Conservation (phyloP, 2,888 invertebrate genomes). For the Disparrhopalites patrizii region DNA sequence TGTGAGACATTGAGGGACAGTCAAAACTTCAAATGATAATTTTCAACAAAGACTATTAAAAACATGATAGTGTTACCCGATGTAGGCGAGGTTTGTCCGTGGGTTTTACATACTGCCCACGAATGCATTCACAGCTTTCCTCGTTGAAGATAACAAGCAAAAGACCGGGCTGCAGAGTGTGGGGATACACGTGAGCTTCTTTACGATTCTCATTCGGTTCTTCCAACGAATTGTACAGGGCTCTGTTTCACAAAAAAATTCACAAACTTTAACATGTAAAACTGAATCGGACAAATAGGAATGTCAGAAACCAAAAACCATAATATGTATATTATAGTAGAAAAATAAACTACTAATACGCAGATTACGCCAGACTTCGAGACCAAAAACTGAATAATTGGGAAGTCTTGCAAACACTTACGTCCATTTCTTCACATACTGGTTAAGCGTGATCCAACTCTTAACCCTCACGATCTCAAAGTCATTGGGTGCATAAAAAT, state of each 20-base stretch:
- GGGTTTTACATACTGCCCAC: not conserved
- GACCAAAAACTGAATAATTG: not conserved
- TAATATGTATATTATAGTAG: no score
- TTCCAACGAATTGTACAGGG: slow-evolving; percentile 4
- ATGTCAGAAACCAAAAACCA: no score
- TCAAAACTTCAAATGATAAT: not conserved
- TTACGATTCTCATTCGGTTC: not conserved
- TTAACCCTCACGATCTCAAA: slow-evolving; percentile 10
- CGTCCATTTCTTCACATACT: slow-evolving; percentile 9
- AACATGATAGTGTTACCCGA: not conserved
- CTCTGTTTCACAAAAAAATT: not conserved
- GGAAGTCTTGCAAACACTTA: not conserved
- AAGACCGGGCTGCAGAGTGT: slow-evolving; percentile 2
- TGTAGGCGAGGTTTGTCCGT: slow-evolving; percentile 3
- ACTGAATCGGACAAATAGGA: no score
- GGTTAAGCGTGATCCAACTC: not conserved
- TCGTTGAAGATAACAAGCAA: slow-evolving; percentile 13
- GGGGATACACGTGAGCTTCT: not conserved
- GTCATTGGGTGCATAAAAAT: slow-evolving; percentile 6
- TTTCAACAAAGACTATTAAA: not conserved
- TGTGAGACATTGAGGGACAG: no score
- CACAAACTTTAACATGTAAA: no score
- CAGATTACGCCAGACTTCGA: no score
- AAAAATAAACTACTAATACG: no score
- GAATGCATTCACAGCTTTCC: slow-evolving; percentile 1